Conservation (phyloP, 2,888 invertebrate genomes). For the Limnephilus auricula region DNA sequence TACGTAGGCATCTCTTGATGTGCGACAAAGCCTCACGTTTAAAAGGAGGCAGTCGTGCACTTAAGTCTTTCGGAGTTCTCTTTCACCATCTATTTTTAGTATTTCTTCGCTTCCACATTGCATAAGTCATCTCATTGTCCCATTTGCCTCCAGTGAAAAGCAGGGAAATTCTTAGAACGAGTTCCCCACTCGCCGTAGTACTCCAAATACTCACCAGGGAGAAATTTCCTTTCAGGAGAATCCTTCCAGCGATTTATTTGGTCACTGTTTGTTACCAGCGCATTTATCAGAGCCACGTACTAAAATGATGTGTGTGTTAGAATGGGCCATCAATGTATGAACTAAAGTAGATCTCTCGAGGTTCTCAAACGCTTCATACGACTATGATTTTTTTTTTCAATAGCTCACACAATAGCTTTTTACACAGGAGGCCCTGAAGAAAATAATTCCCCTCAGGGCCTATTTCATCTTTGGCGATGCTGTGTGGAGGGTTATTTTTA, state of each 20-base stretch:
- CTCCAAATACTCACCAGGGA: slow-evolving; percentile 34
- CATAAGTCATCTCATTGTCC: slow-evolving; percentile 61
- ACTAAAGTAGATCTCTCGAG: background rate
- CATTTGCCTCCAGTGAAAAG: slow-evolving; percentile 47
- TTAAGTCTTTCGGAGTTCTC: slow-evolving; percentile 16
- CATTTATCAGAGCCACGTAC: slow-evolving; percentile 31
- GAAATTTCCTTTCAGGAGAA: slow-evolving; percentile 34
- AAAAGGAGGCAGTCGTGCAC: slow-evolving; percentile 16
- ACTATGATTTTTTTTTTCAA: too few relatives aligned
- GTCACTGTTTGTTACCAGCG: slow-evolving; percentile 59
- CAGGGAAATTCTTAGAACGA: slow-evolving; percentile 38
- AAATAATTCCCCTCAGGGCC: too few relatives aligned
- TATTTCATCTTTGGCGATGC: too few relatives aligned
- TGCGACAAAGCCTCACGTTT: background rate
- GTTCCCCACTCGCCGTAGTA: slow-evolving; percentile 10
- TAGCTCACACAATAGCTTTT: too few relatives aligned
- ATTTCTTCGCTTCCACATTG: slow-evolving; percentile 32
- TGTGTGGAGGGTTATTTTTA: too few relatives aligned
- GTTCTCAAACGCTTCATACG: background rate
- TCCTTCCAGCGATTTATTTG: slow-evolving; percentile 55
- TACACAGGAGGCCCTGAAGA: too few relatives aligned
- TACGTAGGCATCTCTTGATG: background rate
- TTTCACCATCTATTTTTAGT: slow-evolving; percentile 28
- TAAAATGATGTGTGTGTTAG: background rate
- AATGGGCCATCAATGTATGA: background rate